Evolutionary conservation across 2,888 invertebrate genomes (phyloP), one percentile per base, ranked within the genome.

Genomic region (Sphaeridia pumilis): DNA sequence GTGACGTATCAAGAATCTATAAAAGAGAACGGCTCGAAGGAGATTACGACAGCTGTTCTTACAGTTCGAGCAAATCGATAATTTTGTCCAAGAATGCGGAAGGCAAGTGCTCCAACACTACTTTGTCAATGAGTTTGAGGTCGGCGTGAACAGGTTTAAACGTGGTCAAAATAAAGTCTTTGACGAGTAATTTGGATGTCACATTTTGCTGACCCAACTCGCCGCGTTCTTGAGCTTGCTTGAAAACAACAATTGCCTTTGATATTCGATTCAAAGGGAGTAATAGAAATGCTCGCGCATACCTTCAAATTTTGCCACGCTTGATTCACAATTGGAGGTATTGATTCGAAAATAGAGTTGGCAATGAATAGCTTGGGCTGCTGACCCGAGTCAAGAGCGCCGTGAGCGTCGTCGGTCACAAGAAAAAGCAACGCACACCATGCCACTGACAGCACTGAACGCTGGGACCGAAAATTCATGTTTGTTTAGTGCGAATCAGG

Each of bases 31-130:
- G n/a, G n/a, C n/a, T n/a, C n/a, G n/a, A 4, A 38, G 4, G n/a
- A n/a, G n/a, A n/a, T n/a, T n/a, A n/a, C n/a, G n/a, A n/a, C n/a
- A n/a, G n/a, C n/a, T 31, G 10, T n/a, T 34, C 49, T 54, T 44
- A 55, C 55, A 51, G 24, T 25, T 42, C 35, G 7, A 46, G 7
- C 10, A 55, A 20, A 42, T 55, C 41, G 4, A 55, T 36, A 26
- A 50, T 50, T 20, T 26, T 5, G 35, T 55, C 51, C 1, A 55
- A 35, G 27, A 28, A 46, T 20, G 14, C 47, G 4, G 55, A 35
- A 10, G 55, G 55, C 7, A 20, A 10, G 24, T 55, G 50, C 10
- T 50, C 36, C 14, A 20, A 26, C 14, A 55, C 47, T 7, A 38
- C 34, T 38, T 26, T n/a, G 31, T 55, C 55, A 17, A 55, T 43